Percentiles rank a stretch among this genome's conserved stretches.
phyloP scores from a whole-genome alignment of 2,888 invertebrate genomes.

The Zhengitettix transpicula region DNA sequence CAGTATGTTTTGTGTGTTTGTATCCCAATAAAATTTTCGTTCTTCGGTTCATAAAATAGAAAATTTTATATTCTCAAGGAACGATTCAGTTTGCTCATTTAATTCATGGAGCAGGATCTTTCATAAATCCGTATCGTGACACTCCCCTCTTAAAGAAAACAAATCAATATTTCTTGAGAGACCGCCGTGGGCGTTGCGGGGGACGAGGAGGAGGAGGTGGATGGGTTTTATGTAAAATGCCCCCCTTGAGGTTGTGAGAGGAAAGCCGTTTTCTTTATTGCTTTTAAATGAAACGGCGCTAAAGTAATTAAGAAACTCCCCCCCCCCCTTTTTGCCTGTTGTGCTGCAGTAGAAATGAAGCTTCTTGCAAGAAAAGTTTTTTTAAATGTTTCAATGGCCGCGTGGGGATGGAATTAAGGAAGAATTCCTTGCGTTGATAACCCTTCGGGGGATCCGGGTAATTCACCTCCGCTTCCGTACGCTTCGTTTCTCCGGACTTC shows the following conservation, averaged over 20 bases:
- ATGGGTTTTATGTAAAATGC: background rate
- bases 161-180: background rate
- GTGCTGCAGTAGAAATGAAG: background rate
- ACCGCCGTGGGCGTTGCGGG: background rate
- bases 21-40: too few relatives aligned
- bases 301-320: slow-evolving; percentile 9
- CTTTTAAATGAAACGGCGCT: slow-evolving; percentile 12
- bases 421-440: background rate
- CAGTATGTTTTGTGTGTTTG: too few relatives aligned
- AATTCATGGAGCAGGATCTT: too few relatives aligned
- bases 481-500: too few relatives aligned
- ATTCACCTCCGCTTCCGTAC: too few relatives aligned
- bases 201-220: background rate
- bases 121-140: too few relatives aligned
- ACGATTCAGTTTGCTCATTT: too few relatives aligned
- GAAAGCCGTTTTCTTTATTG: slow-evolving; percentile 10
- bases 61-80: too few relatives aligned
- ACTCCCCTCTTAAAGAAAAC: background rate
- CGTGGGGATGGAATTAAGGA: background rate
- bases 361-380: background rate
- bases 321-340: background rate
- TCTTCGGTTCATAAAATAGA: too few relatives aligned
- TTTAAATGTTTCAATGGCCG: background rate
- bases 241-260: background rate
- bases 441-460: too few relatives aligned